Conservation (phyloP, 2,113 vertebrate genomes). For the Syngnathoides biaculeatus region DNA sequence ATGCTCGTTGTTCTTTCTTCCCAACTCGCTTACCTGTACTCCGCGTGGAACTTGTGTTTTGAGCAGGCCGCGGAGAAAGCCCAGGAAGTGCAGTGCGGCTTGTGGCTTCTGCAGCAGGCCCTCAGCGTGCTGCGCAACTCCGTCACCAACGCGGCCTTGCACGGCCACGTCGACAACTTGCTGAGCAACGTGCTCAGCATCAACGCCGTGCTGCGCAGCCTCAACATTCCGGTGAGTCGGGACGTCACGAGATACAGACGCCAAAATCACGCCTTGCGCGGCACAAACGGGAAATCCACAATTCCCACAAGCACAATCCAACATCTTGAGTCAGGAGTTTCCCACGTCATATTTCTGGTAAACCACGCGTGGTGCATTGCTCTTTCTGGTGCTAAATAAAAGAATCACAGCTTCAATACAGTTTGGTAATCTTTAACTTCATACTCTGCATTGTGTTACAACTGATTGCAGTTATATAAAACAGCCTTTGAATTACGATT, state of each 20-base stretch:
- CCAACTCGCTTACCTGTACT: background rate
- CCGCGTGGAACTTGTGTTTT: background rate
- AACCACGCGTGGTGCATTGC: background rate
- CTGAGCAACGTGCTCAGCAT: constrained; percentile 71
- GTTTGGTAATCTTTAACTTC: background rate
- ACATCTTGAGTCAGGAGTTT: background rate
- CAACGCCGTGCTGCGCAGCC: constrained; percentile 69
- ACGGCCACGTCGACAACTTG: constrained; percentile 68
- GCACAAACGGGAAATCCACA: background rate
- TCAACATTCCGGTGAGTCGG: constrained; percentile 68
- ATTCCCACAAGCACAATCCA: background rate
- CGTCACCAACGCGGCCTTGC: constrained; percentile 63
- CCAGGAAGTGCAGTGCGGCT: constrained; percentile 72
- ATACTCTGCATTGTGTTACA: too few relatives aligned
- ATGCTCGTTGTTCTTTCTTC: background rate
- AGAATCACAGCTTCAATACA: background rate
- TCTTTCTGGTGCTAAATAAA: background rate
- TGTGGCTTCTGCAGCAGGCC: constrained; percentile 70
- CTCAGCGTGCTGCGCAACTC: constrained; percentile 56
- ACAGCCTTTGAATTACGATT: too few relatives aligned
- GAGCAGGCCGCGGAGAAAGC: constrained; percentile 65
- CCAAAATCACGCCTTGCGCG: background rate
- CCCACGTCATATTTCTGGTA: background rate
- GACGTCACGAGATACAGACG: too few relatives aligned
- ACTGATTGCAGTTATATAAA: too few relatives aligned